A percentile compares a stretch with the other conserved stretches of the same genome.
Conservation (phyloP, 2,797 vertebrate species). For the Catostomus latipinnis region DNA sequence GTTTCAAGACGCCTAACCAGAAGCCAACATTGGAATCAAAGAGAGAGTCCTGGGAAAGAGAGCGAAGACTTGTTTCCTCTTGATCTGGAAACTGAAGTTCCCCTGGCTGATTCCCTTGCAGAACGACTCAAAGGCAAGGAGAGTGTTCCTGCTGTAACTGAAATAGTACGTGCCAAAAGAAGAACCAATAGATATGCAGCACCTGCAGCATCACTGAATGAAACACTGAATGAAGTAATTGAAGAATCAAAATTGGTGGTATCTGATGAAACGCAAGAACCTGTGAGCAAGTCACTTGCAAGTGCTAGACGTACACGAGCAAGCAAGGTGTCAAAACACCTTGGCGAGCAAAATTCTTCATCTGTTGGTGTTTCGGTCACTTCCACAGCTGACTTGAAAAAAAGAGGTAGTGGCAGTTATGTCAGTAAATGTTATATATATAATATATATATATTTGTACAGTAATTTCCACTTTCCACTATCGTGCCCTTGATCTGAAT, state of each 20-base stretch:
- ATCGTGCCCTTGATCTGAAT: constrained; percentile 33
- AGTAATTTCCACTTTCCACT: not conserved
- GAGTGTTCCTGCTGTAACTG: constrained; percentile 56
- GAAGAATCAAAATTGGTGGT: not conserved
- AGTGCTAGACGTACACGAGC: constrained; percentile 55
- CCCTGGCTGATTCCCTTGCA: constrained; percentile 73
- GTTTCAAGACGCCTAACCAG: constrained; percentile 60
- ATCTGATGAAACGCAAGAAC: constrained; percentile 1
- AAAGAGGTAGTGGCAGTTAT: constrained; percentile 68
- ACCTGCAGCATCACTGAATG: not conserved
- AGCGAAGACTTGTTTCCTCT: constrained; percentile 65
- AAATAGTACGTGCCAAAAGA: constrained; percentile 64
- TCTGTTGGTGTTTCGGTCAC: constrained; percentile 73
- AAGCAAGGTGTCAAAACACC: constrained; percentile 50
- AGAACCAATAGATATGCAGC: constrained; percentile 52
- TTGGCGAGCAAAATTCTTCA: constrained; percentile 59
- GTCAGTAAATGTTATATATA: not conserved
- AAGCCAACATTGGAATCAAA: constrained; percentile 73
- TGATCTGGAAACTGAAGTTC: constrained; percentile 71
- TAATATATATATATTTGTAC: not conserved
- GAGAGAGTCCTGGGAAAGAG: constrained; percentile 31
- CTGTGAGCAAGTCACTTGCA: constrained; percentile 13
- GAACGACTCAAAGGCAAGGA: constrained; percentile 75
- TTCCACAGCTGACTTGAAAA: constrained; percentile 80
- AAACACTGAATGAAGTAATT: not conserved